Conservation (phyloP, 2,113 vertebrate genomes). For the Burhinus oedicnemus region DNA sequence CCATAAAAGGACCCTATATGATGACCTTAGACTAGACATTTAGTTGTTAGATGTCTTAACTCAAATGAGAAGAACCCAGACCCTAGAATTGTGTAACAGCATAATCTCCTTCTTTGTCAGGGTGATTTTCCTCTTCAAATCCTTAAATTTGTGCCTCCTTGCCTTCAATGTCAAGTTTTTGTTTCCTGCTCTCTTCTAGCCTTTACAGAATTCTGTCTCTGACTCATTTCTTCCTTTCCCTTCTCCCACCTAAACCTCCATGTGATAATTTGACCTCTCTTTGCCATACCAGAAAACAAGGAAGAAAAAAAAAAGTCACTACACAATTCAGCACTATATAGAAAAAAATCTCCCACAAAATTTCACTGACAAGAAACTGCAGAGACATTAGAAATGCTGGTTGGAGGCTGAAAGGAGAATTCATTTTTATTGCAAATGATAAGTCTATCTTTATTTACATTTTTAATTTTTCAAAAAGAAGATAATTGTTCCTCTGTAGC, state of each 20-base stretch:
- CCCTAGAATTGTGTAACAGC: not conserved
- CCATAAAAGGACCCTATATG: not conserved
- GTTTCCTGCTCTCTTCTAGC: not conserved
- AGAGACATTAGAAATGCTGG: not conserved
- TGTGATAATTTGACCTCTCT: not conserved
- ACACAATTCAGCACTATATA: not conserved
- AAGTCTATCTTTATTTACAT: not conserved
- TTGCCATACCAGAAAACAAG: not conserved
- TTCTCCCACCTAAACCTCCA: not conserved
- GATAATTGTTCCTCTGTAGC: not conserved
- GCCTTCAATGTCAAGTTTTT: not conserved
- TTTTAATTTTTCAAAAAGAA: not conserved
- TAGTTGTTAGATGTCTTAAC: not conserved
- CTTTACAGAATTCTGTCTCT: not conserved
- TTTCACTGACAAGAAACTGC: not conserved
- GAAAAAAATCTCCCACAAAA: not conserved
- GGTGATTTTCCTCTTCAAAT: not conserved
- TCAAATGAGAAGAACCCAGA: not conserved
- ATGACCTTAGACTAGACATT: not conserved
- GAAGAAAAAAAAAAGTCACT: not conserved
- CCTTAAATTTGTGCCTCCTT: not conserved
- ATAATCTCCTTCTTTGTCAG: not conserved
- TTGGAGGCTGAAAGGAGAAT: not conserved
- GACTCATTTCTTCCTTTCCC: not conserved
- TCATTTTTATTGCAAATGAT: not conserved